Conservation (phyloP, 2,888 invertebrate genomes). For the Oxystoma pomonae region DNA sequence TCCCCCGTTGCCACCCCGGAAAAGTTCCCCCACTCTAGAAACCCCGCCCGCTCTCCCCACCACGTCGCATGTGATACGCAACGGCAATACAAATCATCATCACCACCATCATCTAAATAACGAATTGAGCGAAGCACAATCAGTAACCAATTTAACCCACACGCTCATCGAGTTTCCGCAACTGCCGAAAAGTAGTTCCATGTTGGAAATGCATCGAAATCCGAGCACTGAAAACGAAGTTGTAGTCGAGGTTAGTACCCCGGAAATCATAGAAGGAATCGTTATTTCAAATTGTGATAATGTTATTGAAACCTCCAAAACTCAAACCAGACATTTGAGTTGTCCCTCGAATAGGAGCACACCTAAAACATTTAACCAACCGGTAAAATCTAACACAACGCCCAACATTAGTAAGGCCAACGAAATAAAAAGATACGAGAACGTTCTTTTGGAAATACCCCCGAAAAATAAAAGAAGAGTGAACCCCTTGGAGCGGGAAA, state of each 20-base stretch:
- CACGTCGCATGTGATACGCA: slow-evolving; percentile 31
- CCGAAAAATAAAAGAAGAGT: slow-evolving; percentile 36
- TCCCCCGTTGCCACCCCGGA: slow-evolving; percentile 62
- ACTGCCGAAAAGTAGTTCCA: slow-evolving; percentile 44
- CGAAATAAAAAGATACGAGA: slow-evolving; percentile 25
- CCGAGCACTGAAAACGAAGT: slow-evolving; percentile 20
- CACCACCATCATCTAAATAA: slow-evolving; percentile 6
- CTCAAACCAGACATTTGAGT: slow-evolving; percentile 41
- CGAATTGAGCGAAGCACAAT: slow-evolving; percentile 35
- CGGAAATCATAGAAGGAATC: slow-evolving; percentile 68
- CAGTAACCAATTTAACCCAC: slow-evolving; percentile 39
- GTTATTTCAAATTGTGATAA: slow-evolving; percentile 59
- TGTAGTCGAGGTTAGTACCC: slow-evolving; percentile 56
- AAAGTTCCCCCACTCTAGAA: slow-evolving; percentile 52
- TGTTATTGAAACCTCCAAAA: slow-evolving; percentile 35
- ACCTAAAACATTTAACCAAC: slow-evolving; percentile 24
- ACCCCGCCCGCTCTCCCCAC: slow-evolving; percentile 30
- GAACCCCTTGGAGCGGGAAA: slow-evolving; percentile 44
- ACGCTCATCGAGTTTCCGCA: slow-evolving; percentile 34
- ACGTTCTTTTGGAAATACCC: slow-evolving; percentile 36
- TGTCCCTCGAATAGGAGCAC: slow-evolving; percentile 37
- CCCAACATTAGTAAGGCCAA: slow-evolving; percentile 50
- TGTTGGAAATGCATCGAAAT: slow-evolving; percentile 42
- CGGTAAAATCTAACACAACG: slow-evolving; percentile 56
- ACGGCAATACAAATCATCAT: slow-evolving; percentile 22